These are phyloP conservation scores for Sesia bembeciformis DNA, from an alignment of 2,888 invertebrate species.

Conservation along the genomic window DNA sequence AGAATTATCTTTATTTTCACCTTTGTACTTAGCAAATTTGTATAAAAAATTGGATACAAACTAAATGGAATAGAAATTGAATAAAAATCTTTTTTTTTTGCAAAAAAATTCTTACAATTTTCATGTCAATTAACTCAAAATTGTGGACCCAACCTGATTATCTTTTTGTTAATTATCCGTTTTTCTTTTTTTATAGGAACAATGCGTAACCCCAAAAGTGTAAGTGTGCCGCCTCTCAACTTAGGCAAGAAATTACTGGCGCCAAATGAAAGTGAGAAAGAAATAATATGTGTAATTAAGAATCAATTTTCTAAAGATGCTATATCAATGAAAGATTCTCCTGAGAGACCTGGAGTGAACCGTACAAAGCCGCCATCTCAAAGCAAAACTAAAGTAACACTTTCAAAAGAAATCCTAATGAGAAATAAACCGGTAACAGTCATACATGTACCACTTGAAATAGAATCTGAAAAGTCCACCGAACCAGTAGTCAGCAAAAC, in stretches of 20 bases:
- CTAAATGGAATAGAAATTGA: too few species aligned
- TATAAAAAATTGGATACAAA: too few species aligned
- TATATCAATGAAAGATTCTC: too few species aligned
- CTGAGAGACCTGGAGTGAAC: too few species aligned
- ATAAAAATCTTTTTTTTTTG: too few species aligned
- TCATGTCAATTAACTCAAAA: too few species aligned
- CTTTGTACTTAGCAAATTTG: too few species aligned
- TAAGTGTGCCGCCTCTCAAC: conserved; percentile 20
- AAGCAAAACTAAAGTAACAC: conserved; percentile 16
- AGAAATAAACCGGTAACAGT: conserved; percentile 26
- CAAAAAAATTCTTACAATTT: too few species aligned
- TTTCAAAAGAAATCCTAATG: conserved; percentile 22
- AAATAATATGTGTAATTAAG: conserved; percentile 20
- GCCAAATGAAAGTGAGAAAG: conserved; percentile 33
- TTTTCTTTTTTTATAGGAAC: too few species aligned
- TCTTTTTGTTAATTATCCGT: too few species aligned
- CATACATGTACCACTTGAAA: conserved; percentile 44
- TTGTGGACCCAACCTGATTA: too few species aligned
- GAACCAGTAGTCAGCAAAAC: not conserved
- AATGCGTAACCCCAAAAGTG: conserved; percentile 17
- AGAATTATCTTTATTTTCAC: too few species aligned
- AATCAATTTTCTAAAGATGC: conserved; percentile 19
- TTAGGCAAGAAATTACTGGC: conserved; percentile 30
- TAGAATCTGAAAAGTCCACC: conserved; percentile 10
- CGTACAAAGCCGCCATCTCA: not conserved